phyloP scores from a whole-genome alignment of 2,797 vertebrate genomes.

The Anableps anableps region DNA sequence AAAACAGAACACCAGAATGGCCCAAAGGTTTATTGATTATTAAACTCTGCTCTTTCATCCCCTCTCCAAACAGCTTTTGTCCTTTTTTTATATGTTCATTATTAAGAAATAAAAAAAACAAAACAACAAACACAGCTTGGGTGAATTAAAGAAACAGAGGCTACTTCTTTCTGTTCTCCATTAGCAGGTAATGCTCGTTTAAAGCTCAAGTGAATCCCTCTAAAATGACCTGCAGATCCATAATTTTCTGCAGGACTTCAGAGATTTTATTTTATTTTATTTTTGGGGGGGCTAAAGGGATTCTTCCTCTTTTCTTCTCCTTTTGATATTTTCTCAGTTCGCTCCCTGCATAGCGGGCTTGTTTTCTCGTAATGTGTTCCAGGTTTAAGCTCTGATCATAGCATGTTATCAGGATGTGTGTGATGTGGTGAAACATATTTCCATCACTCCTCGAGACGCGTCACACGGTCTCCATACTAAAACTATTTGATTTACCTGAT shows the following conservation, averaged over 20 bases:
- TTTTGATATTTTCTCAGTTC: constrained; percentile 20
- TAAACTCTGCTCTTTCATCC: background rate
- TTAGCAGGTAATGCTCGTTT: constrained; percentile 54
- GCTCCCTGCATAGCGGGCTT: constrained; percentile 27
- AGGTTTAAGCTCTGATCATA: constrained; percentile 28
- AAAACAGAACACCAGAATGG: constrained; percentile 29
- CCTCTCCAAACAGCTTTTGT: background rate
- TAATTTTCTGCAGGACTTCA: constrained; percentile 26
- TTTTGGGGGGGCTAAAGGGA: constrained; percentile 28
- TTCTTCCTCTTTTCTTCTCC: constrained; percentile 33
- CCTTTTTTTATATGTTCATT: background rate
- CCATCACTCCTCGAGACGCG: background rate
- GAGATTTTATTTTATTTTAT: constrained; percentile 32
- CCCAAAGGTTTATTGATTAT: constrained; percentile 42
- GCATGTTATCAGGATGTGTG: constrained; percentile 59
- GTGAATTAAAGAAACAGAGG: constrained; percentile 7
- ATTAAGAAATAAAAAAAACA: background rate
- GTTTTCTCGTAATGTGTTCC: constrained; percentile 50
- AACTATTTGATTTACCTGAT: background rate
- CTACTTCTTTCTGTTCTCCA: constrained; percentile 26
- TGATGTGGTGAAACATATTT: constrained; percentile 20
- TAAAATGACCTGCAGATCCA: constrained; percentile 39
- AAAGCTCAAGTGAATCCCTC: constrained; percentile 44
- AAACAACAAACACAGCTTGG: background rate
- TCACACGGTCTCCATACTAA: background rate